Evolutionary conservation across 2,888 invertebrate genomes (phyloP), one percentile per base, ranked within the genome.

Genomic region (Coelogynopora nodosa): DNA sequence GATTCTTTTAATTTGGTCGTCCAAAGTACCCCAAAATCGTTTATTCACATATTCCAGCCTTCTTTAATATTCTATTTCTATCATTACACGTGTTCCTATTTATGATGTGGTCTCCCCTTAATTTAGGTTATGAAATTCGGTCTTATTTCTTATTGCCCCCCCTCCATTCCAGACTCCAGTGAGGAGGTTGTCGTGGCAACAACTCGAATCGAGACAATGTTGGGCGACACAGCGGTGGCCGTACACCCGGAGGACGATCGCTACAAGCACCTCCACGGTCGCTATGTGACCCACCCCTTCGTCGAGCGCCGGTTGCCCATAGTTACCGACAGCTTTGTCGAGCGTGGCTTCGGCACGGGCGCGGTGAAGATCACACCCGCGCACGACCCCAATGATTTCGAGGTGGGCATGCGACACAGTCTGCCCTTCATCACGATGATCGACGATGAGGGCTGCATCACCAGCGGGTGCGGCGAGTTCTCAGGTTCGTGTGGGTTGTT

Each of bases 281-380:
- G 95, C 92, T 93, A 93, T 89, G 94, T 96, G 0, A 92, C 93
- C 74, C 99, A 99, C 94, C 98, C 99, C 0, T 96, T 99, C 92
- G 86, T 90, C 23, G 93, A 94, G 86, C 94, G 97, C 86, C 94
- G 94, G 88, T 92, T 99, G 88, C 97, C 97, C 0, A 94, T 99
- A 89, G 94, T 99, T 18, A 94, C 94, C 82, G 99, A 99, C 91
- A 95, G 95, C 0, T 97, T 96, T 91, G 99, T 99, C 0, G 98
- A 99, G 90, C 95, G 94, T 93, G 94, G 94, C 88, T 99, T 98
- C 91, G 99, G 99, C 90, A 98, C 98, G 86, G 96, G 98, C 89
- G 98, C 97, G 87, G 99, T 99, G 0, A 99, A 99, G 93, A 96
- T 99, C 88, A 98, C 98, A 0, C 98, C 99, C 0, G 98, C 97